Evolutionary conservation across 2,797 vertebrate species (phyloP).

Genomic region (Botia kubotai): DNA sequence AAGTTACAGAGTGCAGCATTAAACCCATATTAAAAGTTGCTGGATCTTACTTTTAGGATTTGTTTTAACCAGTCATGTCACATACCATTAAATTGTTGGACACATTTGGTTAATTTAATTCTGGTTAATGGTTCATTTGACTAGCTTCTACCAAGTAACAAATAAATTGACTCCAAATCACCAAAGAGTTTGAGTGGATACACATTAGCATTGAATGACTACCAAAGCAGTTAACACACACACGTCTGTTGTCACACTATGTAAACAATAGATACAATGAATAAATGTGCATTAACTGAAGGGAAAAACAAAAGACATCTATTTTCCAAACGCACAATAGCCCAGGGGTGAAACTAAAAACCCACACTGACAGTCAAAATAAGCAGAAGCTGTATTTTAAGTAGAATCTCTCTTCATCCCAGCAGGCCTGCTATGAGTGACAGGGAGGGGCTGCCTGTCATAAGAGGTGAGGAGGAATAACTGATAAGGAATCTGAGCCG

Average conservation of each 20-base stretch:
- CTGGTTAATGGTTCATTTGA: too few species aligned
- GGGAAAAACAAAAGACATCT: background rate
- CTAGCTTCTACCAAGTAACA: too few species aligned
- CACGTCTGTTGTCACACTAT: background rate
- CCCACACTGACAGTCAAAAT: background rate
- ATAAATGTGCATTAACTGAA: conserved; percentile 10
- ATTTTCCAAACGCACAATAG: conserved; percentile 16
- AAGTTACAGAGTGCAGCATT: too few species aligned
- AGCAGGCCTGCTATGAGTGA: conserved; percentile 36
- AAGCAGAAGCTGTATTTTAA: conserved; percentile 24
- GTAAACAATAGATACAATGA: conserved; percentile 18
- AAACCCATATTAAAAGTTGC: too few species aligned
- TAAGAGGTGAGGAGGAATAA: conserved; percentile 53
- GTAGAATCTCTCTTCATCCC: conserved; percentile 4
- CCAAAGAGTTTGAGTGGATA: too few species aligned
- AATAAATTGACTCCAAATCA: too few species aligned
- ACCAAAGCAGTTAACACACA: too few species aligned
- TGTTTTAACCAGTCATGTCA: too few species aligned
- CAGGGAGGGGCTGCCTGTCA: conserved; percentile 33
- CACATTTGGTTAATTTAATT: too few species aligned
- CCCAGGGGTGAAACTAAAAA: background rate
- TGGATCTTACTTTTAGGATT: too few species aligned
- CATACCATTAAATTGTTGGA: too few species aligned
- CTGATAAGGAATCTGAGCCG: conserved; percentile 38
- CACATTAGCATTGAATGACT: background rate